Evolutionary conservation across 2,113 vertebrate species (phyloP).

Genomic region (Alexandromys fortis): DNA sequence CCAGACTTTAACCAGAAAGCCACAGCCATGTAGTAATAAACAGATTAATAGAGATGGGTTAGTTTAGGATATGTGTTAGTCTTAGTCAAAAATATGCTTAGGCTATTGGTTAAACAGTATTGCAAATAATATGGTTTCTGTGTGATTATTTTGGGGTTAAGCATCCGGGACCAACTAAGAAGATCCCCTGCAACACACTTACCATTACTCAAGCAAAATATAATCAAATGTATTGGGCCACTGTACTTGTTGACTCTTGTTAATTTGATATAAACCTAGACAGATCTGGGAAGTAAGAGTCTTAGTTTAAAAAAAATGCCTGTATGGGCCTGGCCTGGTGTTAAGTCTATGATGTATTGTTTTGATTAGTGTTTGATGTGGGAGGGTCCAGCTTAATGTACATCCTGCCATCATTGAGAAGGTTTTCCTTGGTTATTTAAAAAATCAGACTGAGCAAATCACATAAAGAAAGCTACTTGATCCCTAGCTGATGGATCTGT

Average conservation of each 20-base stretch:
- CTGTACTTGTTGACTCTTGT: background rate
- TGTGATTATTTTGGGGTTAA: no score
- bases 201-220: background rate
- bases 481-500: background rate
- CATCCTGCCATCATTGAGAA: background rate
- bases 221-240: background rate
- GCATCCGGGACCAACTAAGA: no score
- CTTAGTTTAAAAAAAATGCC: background rate
- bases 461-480: background rate
- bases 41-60: no score
- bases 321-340: background rate
- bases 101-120: no score
- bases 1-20: no score
- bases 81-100: no score
- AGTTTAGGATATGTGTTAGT: no score
- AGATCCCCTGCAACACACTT: background rate
- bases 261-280: background rate
- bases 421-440: background rate
- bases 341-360: background rate
- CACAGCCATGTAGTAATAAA: no score
- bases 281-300: background rate
- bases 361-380: background rate
- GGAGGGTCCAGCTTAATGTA: background rate
- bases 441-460: background rate
- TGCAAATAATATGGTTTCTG: no score